Base-by-base conservation (phyloP, 1,140 invertebrate genomes). In the Macrocentrus cingulum region DNA sequence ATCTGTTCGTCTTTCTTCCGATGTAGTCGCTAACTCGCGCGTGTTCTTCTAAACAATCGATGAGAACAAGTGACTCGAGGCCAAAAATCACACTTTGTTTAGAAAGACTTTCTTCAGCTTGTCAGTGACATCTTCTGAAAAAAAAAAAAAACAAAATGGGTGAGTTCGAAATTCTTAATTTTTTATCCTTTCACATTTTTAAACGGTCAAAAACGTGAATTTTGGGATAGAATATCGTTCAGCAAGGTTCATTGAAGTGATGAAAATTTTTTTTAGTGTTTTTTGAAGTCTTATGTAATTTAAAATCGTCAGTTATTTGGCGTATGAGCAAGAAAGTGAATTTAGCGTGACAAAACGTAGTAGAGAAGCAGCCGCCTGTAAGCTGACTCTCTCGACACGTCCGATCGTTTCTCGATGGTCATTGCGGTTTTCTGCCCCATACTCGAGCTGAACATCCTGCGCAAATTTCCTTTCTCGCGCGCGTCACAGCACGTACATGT, bases 371-470 rank as follows among this genome's bases (percentile, higher is more conserved):
- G 48, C 11, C 55, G 55, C 22, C 42, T 49, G 48, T 50, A 57
- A 57, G 32, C 55, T 57, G 46, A 42, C 55, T 50, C 55, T 50
- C 25, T 36, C 22, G 46, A 18, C 23, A 56, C 11, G 18, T 46
- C 36, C 45, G 20, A 39, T 39, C 36, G 18, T 48, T 49, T 60
- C 39, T 55, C 54, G 59, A 34, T 42, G 50, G 56, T 59, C 41
- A 60, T 59, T 62, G 60, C 39, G 60, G 66, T 67, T 62, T 57
- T n/a, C n/a, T 57, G 36, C 54, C 52, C 46, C 29, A n/a, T n/a
- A 29, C 18, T 18, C 11, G 16, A n/a, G 45, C 4, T 11, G 61
- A 53, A 62, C 49, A 57, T 64, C 51, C 58, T 62, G 64, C 46
- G 36, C 51, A 42, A 56, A 68, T 67, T 67, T 50, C 37, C 46